A percentile compares a stretch with the other conserved stretches of the same genome.
These are phyloP conservation scores for Drosophila repleta DNA, from an alignment of 1,140 invertebrate species.

Conservation along the genomic window DNA sequence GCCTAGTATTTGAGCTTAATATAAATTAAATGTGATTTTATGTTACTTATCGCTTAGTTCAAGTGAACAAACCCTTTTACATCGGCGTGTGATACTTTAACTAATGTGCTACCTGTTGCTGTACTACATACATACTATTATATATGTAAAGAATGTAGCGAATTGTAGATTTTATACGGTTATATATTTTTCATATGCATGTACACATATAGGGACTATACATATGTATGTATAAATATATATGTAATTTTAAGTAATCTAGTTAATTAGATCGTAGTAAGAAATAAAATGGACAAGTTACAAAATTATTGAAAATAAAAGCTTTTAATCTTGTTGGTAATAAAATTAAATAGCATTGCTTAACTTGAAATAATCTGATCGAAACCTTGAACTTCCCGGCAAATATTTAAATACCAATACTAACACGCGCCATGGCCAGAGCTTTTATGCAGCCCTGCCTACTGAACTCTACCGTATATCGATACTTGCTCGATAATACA, in stretches of 20 bases:
- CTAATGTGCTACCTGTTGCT: constrained; percentile 58
- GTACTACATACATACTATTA: constrained; percentile 30
- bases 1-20: constrained; percentile 67
- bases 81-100: constrained; percentile 80
- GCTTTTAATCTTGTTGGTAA: neutral
- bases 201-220: constrained; percentile 40
- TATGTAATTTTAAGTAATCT: constrained; percentile 37
- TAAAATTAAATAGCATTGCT: neutral
- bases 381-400: too few relatives aligned
- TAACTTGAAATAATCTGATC: too few relatives aligned
- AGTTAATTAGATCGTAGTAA: constrained; percentile 22
- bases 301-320: neutral
- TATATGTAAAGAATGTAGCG: constrained; percentile 22
- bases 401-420: constrained; percentile 7
- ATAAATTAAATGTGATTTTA: constrained; percentile 72
- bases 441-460: neutral
- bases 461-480: neutral
- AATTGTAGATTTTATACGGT: constrained; percentile 44
- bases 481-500: neutral
- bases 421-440: neutral
- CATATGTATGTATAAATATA: constrained; percentile 49
- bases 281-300: constrained; percentile 39
- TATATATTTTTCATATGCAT: constrained; percentile 43
- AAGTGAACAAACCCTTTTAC: constrained; percentile 52
- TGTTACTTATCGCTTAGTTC: constrained; percentile 74